Evolutionary conservation across 2,113 vertebrate species (phyloP).

Genomic region (Oophaga pumilio): DNA sequence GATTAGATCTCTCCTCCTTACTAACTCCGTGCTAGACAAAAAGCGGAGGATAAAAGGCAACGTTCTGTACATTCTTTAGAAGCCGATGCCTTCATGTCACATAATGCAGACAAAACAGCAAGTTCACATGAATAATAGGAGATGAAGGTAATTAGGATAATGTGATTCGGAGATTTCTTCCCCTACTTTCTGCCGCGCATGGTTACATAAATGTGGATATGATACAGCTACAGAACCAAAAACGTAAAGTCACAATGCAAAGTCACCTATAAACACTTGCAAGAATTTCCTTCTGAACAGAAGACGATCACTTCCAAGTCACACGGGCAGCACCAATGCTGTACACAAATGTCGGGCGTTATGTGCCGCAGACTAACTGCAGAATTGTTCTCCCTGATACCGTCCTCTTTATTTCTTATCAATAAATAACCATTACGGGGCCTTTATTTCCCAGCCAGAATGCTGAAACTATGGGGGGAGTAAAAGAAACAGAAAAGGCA

Average conservation of each 20-base stretch:
- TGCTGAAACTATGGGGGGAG: not conserved
- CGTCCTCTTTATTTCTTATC: constrained; percentile 42
- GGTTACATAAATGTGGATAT: not conserved
- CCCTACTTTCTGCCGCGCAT: not conserved
- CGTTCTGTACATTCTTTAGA: not conserved
- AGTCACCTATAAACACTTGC: constrained; percentile 22
- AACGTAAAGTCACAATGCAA: constrained; percentile 6
- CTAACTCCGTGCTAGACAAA: too few relatives aligned
- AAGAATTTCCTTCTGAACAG: constrained; percentile 46
- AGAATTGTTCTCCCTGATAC: constrained; percentile 26
- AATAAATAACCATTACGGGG: constrained; percentile 52
- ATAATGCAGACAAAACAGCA: not conserved
- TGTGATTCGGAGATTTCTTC: not conserved
- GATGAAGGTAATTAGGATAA: not conserved
- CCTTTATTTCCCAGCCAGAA: constrained; percentile 15
- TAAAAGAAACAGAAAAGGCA: not conserved
- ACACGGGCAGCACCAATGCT: constrained; percentile 39
- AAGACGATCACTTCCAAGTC: constrained; percentile 49
- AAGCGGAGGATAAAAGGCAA: not conserved
- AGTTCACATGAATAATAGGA: not conserved
- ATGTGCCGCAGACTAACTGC: constrained; percentile 41
- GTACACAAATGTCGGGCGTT: constrained; percentile 38
- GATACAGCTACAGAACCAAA: not conserved
- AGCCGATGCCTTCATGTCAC: not conserved
- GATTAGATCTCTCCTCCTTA: too few relatives aligned